Base-by-base conservation (phyloP, 2,113 vertebrate genomes). In the Pteruthius melanotis region DNA sequence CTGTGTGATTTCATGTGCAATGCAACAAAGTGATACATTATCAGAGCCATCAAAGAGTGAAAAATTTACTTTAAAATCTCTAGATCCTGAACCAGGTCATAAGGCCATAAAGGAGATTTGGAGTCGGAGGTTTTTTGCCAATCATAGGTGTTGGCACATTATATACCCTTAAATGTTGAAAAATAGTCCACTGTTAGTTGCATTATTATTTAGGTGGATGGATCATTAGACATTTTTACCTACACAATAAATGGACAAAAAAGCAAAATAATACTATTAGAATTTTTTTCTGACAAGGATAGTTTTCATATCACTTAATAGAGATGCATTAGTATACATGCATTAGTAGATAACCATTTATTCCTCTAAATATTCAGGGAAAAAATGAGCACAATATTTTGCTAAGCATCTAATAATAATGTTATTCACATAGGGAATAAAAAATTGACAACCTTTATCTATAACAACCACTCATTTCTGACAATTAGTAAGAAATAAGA, bases 51-150 rank as follows among this genome's bases (percentile, higher is more conserved):
- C 28, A 69, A 65, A 24, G 45, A 76, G 54, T 8, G 54, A 63
- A 91, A 80, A 47, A 2, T 33, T 49, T 26, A 23, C 13, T 75
- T 82, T 37, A 53, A 81, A 53, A 68, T 57, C 28, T 69, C 3
- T 30, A 60, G 4, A 3, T 89, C 37, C n/a, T 82, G 26, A 84
- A 40, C 4, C 4, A 50, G 6, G 1, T 42, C 15, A 23, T 54
- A 52, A 77, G 11, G 8, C 16, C 33, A 57, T 11, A 94, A 82
- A 52, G 31, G 28, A 64, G 26, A 61, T 37, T 75, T 61, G 8
- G 23, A 6, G 1, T 30, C 28, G 14, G 10, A 6, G 9, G 0
- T 2, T 27, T 66, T n/a, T 33, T 35, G 3, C 26, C 49, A 28
- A 0, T 52, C 18, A 23, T 47, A 64, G 4, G 19, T 30, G 17